phyloP scores from a whole-genome alignment of 2,113 vertebrate genomes.

The Neoarius graeffei region DNA sequence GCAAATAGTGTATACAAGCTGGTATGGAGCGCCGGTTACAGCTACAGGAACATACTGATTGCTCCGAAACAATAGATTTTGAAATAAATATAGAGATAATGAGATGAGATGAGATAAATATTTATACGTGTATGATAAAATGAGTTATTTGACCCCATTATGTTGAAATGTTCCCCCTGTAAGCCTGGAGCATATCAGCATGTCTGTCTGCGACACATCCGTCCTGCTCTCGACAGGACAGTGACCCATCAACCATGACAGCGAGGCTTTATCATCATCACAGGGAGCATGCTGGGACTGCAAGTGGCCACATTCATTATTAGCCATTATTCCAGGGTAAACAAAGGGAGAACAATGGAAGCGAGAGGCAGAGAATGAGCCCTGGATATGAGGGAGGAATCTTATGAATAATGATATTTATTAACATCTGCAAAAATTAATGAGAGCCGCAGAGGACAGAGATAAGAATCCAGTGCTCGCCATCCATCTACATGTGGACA shows the following conservation, averaged over 20 bases:
- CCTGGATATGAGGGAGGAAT: constrained; percentile 2
- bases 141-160: not conserved
- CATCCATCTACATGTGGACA: not conserved
- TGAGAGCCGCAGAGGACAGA: constrained; percentile 36
- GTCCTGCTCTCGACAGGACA: not conserved
- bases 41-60: not conserved
- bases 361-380: constrained; percentile 44
- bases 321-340: constrained; percentile 34
- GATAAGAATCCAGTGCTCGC: not conserved
- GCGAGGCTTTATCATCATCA: constrained; percentile 59
- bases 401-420: constrained; percentile 60
- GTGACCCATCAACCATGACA: constrained; percentile 28
- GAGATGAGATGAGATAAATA: too few species aligned
- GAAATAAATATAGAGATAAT: too few species aligned
- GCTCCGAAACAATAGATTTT: not conserved
- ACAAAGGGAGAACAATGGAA: constrained; percentile 52
- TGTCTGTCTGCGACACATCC: constrained; percentile 1
- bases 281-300: constrained; percentile 52
- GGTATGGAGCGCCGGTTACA: not conserved
- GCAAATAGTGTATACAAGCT: not conserved
- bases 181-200: not conserved
- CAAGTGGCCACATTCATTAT: constrained; percentile 56
- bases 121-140: too few species aligned
- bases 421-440: constrained; percentile 60
- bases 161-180: not conserved